Conservation (phyloP, 1,140 invertebrate genomes). For the Arctopsyche grandis region DNA sequence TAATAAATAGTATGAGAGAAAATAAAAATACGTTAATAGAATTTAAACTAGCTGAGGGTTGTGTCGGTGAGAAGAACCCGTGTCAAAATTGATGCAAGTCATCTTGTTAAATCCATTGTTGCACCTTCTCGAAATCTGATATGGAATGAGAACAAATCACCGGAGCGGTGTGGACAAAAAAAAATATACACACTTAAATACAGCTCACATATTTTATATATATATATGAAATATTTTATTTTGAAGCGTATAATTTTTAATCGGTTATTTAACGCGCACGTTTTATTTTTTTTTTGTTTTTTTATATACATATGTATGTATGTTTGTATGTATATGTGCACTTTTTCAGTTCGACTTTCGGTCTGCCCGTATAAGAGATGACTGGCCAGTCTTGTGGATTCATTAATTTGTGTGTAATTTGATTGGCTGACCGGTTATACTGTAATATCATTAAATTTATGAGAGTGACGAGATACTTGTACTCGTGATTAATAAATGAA, state of each 20-base stretch:
- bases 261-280: too few relatives aligned
- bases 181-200: too few relatives aligned
- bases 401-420: conserved; percentile 18
- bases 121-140: conserved; percentile 29
- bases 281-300: too few relatives aligned
- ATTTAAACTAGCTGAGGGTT: conserved; percentile 26
- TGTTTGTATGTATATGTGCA: too few relatives aligned
- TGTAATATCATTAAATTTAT: conserved; percentile 24
- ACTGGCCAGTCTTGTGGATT: neutral
- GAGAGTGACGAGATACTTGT: conserved; percentile 17
- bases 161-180: neutral
- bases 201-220: too few relatives aligned
- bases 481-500: neutral
- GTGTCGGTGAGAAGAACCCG: conserved; percentile 22
- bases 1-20: neutral
- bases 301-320: too few relatives aligned
- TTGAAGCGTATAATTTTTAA: too few relatives aligned
- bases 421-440: conserved; percentile 14
- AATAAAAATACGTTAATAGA: conserved; percentile 38
- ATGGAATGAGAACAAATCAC: conserved; percentile 22
- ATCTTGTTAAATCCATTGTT: conserved; percentile 37
- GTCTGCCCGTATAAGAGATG: neutral
- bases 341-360: neutral
- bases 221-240: too few relatives aligned
- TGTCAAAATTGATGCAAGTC: conserved; percentile 36